Base-by-base conservation (phyloP, 2,888 invertebrate genomes). In the Euphydryas editha region DNA sequence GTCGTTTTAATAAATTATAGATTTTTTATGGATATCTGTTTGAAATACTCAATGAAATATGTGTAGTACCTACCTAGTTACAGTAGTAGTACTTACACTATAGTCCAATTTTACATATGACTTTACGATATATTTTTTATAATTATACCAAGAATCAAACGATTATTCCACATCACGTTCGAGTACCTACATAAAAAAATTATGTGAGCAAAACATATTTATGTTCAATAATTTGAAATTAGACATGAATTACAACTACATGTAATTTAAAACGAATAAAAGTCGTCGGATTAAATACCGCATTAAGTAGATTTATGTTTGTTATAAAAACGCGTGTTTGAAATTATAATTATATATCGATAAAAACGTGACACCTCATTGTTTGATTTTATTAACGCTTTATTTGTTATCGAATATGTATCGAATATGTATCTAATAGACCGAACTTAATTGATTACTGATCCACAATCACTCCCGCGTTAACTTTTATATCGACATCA, bases 311-410 rank as follows among this genome's bases (percentile, higher is more conserved):
- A 39, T 57, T n/a, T 57, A 37, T 42, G 42, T 57, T 57, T 58
- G 20, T 59, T 47, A 49, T n/a, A 36, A 62, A 51, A 64, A 62
- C 42, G 21, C 59, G 58, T 59, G 59, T 37, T 39, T 59, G 59
- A 59, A 67, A 49, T 67, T 56, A 62, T 56, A 47, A 67, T 59
- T 55, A 30, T 20, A 17, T 13, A 17, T 59, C 39, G 55, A 39
- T 8, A 39, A 67, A 18, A 39, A 62, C 59, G 62, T 44, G 56
- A 54, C 65, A 59, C 57, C 57, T 56, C 55, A 63, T 36, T 67
- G 39, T 67, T 67, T 46, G 39, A 49, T 67, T 49, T 54, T 59
- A 59, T 59, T 59, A 63, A 67, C 67, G 62, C 59, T 44, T 44
- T 67, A 49, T 61, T 57, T 39, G 15, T 57, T 57, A 61, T 61